Percentiles rank a stretch among this genome's conserved stretches.
phyloP scores from a whole-genome alignment of 2,113 vertebrate species.

The Sylvilagus bachmani region DNA sequence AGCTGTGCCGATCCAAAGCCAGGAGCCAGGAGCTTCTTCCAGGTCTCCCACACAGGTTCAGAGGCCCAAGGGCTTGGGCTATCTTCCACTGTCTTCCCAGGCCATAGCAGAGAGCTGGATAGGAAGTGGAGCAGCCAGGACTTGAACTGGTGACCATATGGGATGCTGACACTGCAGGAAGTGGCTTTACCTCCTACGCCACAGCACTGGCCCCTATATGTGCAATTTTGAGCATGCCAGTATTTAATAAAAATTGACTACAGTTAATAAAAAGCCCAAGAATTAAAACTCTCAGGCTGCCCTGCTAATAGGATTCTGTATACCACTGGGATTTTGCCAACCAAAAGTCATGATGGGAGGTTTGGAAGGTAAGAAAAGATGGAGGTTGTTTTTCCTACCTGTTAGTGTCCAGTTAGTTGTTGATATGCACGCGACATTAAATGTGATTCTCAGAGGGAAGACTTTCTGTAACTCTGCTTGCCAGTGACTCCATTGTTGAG shows the following conservation, averaged over 20 bases:
- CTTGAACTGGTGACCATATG: too few species aligned
- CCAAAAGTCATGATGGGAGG: background rate
- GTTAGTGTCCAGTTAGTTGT: background rate
- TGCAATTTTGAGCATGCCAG: background rate
- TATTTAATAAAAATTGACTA: background rate
- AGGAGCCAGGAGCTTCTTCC: too few species aligned
- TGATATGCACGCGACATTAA: background rate
- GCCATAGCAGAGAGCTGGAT: too few species aligned
- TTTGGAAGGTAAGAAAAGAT: conserved; percentile 24
- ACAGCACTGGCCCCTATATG: background rate
- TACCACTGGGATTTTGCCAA: conserved; percentile 26
- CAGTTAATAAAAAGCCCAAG: background rate
- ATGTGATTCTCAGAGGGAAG: background rate
- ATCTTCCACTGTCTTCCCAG: too few species aligned
- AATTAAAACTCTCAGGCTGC: background rate
- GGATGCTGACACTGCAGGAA: too few species aligned
- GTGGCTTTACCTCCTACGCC: too few species aligned
- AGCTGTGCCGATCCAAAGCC: too few species aligned
- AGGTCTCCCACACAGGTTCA: too few species aligned
- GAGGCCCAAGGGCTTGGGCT: too few species aligned
- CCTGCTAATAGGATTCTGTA: background rate
- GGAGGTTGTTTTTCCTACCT: background rate
- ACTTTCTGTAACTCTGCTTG: background rate
- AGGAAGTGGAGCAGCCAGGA: too few species aligned
- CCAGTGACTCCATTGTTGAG: background rate